Evolutionary conservation across 1,140 invertebrate species (phyloP).

Genomic region (Neodiprion lecontei): DNA sequence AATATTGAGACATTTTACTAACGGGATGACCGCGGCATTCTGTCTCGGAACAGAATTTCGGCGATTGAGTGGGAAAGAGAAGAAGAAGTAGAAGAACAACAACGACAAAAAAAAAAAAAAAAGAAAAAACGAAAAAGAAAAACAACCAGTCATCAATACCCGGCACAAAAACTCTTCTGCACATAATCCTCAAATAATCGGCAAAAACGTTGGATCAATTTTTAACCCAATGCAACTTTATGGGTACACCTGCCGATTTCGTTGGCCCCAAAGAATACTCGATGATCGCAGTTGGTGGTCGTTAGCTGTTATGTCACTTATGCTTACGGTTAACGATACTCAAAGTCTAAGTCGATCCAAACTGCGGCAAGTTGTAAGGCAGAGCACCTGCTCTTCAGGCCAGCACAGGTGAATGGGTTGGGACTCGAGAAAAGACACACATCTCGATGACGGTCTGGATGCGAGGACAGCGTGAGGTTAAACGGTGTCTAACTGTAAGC

Average conservation of each 20-base stretch:
- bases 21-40: slow-evolving; percentile 1
- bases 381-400: slow-evolving; percentile 3
- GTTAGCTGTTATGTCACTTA: neutral
- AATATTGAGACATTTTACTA: neutral
- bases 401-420: neutral
- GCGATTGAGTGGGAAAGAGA: neutral
- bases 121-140: no score
- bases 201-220: no score
- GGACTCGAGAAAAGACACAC: neutral
- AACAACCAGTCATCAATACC: no score
- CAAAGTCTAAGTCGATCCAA: neutral
- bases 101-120: neutral
- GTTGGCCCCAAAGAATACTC: neutral
- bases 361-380: neutral
- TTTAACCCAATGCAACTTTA: no score
- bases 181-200: no score
- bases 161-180: no score
- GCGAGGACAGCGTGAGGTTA: slow-evolving; percentile 24
- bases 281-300: neutral
- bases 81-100: neutral
- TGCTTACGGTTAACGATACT: neutral
- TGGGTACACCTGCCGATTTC: no score
- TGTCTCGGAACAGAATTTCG: neutral
- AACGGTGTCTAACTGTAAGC: slow-evolving; percentile 45
- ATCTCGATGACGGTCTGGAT: neutral